These are phyloP conservation scores for Platygyra sinensis DNA, from an alignment of 64 coral and sea anemone genomes.

Conservation along the genomic window DNA sequence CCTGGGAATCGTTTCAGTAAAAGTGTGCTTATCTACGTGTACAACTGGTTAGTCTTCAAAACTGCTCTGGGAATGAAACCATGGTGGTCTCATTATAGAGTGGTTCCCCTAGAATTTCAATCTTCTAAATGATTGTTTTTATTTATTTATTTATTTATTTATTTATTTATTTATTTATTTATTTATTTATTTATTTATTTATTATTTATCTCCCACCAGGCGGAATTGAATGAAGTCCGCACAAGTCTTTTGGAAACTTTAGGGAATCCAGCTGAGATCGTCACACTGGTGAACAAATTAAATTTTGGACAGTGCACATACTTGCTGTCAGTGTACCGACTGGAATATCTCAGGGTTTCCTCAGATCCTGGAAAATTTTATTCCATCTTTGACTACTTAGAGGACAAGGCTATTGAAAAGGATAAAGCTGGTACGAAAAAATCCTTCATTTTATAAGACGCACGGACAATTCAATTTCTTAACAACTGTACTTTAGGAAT, in stretches of 20 bases:
- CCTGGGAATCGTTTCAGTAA: too few relatives aligned
- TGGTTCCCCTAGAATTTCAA: too few relatives aligned
- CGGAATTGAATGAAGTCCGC: conserved; percentile 89
- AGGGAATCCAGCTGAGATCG: conserved; percentile 77
- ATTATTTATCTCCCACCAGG: conserved; percentile 33
- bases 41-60: too few relatives aligned
- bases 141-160: too few relatives aligned
- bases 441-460: too few relatives aligned
- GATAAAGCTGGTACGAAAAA: conserved; percentile 92
- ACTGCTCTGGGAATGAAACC: too few relatives aligned
- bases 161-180: too few relatives aligned
- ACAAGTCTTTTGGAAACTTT: conserved; percentile 73
- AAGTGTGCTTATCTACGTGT: too few relatives aligned
- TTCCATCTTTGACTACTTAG: conserved; percentile 91
- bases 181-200: too few relatives aligned
- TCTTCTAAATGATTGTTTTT: background rate
- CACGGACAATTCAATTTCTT: too few relatives aligned
- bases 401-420: conserved; percentile 93
- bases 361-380: conserved; percentile 89
- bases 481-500: too few relatives aligned
- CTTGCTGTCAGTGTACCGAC: conserved; percentile 89
- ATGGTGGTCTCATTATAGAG: too few relatives aligned
- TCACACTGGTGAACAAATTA: conserved; percentile 79
- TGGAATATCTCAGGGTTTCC: conserved; percentile 88
- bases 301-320: conserved; percentile 98